Percentiles rank a stretch among this genome's conserved stretches.
phyloP scores from a whole-genome alignment of 2,888 invertebrate species.

The Deilephila porcellus region DNA sequence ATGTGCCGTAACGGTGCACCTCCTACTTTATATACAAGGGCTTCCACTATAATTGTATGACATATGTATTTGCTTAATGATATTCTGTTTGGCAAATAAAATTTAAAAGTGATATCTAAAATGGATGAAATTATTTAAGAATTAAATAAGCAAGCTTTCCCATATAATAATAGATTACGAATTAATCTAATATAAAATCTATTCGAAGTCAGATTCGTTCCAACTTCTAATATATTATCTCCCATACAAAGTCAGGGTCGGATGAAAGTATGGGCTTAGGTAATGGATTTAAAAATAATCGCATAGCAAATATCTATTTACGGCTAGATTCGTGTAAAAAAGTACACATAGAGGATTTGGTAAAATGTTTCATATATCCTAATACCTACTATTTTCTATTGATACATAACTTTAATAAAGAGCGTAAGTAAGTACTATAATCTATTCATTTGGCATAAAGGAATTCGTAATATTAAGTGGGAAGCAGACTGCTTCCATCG shows the following conservation, averaged over 20 bases:
- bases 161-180: background rate
- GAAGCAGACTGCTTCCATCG: no score
- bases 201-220: background rate
- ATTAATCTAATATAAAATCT: background rate
- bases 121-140: no score
- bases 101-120: no score
- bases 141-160: background rate
- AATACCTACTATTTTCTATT: background rate
- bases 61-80: background rate
- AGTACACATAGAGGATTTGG: background rate
- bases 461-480: no score
- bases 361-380: background rate
- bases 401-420: no score
- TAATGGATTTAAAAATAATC: constrained; percentile 24
- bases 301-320: background rate
- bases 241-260: constrained; percentile 10
- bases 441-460: no score
- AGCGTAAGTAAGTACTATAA: no score
- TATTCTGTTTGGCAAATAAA: no score
- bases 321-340: background rate
- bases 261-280: constrained; percentile 4
- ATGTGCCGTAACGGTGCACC: constrained; percentile 26
- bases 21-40: background rate
- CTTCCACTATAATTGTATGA: background rate
- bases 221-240: background rate